Conservation (phyloP, 2,888 invertebrate genomes). For the Lutraria lutraria region DNA sequence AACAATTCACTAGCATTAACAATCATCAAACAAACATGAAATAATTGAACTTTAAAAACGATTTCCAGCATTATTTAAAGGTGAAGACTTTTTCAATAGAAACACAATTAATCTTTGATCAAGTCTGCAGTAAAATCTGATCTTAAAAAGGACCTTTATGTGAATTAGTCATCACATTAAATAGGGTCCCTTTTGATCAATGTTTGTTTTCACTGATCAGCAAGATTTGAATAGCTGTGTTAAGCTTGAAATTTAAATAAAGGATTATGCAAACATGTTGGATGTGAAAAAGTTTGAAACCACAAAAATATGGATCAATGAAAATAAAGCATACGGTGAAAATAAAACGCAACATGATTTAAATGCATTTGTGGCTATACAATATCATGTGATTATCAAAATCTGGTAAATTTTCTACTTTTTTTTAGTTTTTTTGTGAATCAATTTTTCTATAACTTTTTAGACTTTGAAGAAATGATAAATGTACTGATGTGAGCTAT, state of each 20-base stretch:
- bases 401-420: not conserved
- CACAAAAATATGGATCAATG: not conserved
- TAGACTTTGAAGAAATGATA: not conserved
- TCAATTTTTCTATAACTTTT: not conserved
- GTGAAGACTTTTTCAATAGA: not conserved
- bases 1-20: not conserved
- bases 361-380: not conserved
- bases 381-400: not conserved
- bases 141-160: not conserved
- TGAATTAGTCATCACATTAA: conserved; percentile 13
- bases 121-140: conserved; percentile 11
- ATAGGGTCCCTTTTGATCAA: conserved; percentile 15
- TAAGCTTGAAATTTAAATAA: not conserved
- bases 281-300: not conserved
- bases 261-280: conserved; percentile 11
- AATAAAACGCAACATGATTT: not conserved
- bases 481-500: not conserved
- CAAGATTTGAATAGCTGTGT: not conserved
- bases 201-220: not conserved
- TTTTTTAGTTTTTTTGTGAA: not conserved
- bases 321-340: not conserved
- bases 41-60: not conserved
- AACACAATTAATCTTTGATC: conserved; percentile 11
- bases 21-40: not conserved
- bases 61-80: not conserved